A percentile compares a stretch with the other conserved stretches of the same genome.
Conservation (phyloP, 2,888 invertebrate species). For the Eupithecia inturbata region DNA sequence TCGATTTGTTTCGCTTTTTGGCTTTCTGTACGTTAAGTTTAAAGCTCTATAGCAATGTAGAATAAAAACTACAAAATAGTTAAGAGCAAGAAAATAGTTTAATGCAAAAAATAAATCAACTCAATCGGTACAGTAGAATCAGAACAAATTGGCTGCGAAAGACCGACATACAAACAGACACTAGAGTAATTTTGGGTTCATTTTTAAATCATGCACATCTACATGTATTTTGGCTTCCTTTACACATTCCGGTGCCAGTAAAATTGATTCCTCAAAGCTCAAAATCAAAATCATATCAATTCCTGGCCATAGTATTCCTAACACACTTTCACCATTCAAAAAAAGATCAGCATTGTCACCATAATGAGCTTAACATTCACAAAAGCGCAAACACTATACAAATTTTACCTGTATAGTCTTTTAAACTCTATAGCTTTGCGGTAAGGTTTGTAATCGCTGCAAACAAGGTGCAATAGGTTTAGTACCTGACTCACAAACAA, state of each 20-base stretch:
- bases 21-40: no score
- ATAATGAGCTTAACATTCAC: slow-evolving; percentile 58
- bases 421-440: not conserved
- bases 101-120: no score
- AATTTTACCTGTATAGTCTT: not conserved
- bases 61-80: not conserved
- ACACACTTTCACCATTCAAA: slow-evolving; percentile 40
- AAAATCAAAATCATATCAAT: slow-evolving; percentile 5
- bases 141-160: not conserved
- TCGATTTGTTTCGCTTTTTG: no score
- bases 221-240: not conserved
- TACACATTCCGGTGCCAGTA: not conserved
- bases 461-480: slow-evolving; percentile 15
- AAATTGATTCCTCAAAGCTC: not conserved
- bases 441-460: not conserved
- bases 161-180: not conserved
- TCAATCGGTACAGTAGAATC: no score
- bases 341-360: slow-evolving; percentile 43
- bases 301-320: slow-evolving; percentile 21
- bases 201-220: not conserved
- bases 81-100: not conserved
- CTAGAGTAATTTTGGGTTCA: no score
- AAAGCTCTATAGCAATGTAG: no score
- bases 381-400: slow-evolving; percentile 42
- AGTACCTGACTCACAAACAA: slow-evolving; percentile 59